Evolutionary conservation across 2,113 vertebrate species (phyloP).

Genomic region (Calyptommatus sinebrachiatus): DNA sequence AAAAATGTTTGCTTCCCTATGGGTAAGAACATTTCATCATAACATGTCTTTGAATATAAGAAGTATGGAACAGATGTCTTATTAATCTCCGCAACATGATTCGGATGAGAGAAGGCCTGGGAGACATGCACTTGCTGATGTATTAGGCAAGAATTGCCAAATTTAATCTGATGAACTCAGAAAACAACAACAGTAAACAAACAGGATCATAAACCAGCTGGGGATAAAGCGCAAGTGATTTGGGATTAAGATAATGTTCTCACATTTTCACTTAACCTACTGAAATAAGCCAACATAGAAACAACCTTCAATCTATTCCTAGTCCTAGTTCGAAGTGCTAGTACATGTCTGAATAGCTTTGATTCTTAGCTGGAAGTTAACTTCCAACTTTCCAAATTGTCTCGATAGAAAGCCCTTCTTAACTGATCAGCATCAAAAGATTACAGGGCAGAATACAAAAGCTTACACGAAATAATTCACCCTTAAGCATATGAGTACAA

Average conservation of each 20-base stretch:
- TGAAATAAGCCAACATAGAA: background rate
- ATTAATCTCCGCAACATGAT: constrained; percentile 28
- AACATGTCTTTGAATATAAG: constrained; percentile 17
- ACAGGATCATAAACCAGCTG: background rate
- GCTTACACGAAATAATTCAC: too few relatives aligned
- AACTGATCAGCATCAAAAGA: too few relatives aligned
- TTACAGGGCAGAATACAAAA: too few relatives aligned
- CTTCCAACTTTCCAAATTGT: too few relatives aligned
- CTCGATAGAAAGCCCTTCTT: too few relatives aligned
- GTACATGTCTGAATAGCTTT: too few relatives aligned
- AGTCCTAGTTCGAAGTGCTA: too few relatives aligned
- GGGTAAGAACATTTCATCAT: background rate
- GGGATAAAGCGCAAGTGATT: background rate
- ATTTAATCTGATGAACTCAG: constrained; percentile 23
- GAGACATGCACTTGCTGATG: constrained; percentile 4
- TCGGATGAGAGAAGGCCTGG: constrained; percentile 2
- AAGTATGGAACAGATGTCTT: constrained; percentile 41
- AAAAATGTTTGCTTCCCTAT: background rate
- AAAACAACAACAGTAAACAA: background rate
- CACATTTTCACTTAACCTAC: background rate
- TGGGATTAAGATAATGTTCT: background rate
- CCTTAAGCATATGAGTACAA: too few relatives aligned
- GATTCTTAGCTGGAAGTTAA: too few relatives aligned
- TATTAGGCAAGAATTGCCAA: background rate
- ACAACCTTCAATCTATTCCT: too few relatives aligned